These are phyloP conservation scores for Caenorhabditis tropicalis DNA, from an alignment of 1,140 invertebrate genomes.

Conservation along the genomic window DNA sequence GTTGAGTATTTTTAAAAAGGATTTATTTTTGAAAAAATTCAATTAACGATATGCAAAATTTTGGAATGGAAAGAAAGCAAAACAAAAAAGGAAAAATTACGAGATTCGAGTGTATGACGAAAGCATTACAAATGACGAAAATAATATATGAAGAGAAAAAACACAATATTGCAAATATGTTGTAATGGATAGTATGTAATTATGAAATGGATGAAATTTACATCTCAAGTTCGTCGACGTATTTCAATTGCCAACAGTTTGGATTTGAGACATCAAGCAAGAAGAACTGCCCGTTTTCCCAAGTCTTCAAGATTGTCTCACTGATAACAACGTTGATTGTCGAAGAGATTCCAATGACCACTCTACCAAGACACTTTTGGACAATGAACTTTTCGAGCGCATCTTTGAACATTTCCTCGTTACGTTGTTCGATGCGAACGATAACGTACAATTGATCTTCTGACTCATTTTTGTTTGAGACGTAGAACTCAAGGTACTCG, in stretches of 20 bases:
- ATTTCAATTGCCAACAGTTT: not conserved
- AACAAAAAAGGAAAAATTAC: no score
- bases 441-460: not conserved
- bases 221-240: no score
- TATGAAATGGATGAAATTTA: no score
- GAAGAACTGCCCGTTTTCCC: not conserved
- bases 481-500: not conserved
- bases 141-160: no score
- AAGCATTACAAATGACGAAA: no score
- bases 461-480: not conserved
- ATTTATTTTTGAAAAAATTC: no score
- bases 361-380: not conserved
- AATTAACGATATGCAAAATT: no score
- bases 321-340: not conserved
- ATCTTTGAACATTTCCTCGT: not conserved
- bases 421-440: not conserved
- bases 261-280: not conserved
- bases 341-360: not conserved
- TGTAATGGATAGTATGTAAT: no score
- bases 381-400: not conserved
- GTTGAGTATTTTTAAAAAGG: no score
- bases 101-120: no score
- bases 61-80: no score
- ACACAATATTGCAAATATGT: no score
- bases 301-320: not conserved